phyloP scores from a whole-genome alignment of 2,113 vertebrate species.

The Varanus salvator region DNA sequence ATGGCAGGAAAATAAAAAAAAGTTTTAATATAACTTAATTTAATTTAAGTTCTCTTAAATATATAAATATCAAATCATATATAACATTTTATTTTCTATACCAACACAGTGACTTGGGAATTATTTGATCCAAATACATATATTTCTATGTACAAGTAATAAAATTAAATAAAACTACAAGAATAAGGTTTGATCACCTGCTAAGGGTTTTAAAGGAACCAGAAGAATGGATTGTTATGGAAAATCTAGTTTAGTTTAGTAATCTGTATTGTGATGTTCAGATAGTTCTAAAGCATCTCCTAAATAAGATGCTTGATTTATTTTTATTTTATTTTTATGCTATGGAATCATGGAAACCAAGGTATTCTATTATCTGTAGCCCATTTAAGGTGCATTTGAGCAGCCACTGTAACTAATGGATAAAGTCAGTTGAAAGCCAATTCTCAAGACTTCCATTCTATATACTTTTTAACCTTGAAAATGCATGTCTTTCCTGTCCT shows the following conservation, averaged over 20 bases:
- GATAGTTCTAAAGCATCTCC: background rate
- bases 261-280: background rate
- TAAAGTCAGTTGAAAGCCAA: background rate
- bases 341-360: background rate
- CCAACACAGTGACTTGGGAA: background rate
- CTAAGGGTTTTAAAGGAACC: background rate
- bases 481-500: background rate
- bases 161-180: background rate
- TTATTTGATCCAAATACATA: background rate
- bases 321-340: slow-evolving; percentile 16
- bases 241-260: background rate
- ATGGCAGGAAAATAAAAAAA: no score
- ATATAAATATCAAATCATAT: background rate
- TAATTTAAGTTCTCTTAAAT: no score
- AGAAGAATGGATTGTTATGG: background rate
- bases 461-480: background rate
- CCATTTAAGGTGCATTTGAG: background rate
- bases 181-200: background rate
- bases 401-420: slow-evolving; percentile 11
- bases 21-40: no score
- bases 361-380: background rate
- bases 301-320: background rate
- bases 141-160: background rate
- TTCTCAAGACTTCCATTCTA: background rate
- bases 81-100: background rate